Conservation (phyloP, 2,113 vertebrate genomes). For the Carettochelys insculpta region DNA sequence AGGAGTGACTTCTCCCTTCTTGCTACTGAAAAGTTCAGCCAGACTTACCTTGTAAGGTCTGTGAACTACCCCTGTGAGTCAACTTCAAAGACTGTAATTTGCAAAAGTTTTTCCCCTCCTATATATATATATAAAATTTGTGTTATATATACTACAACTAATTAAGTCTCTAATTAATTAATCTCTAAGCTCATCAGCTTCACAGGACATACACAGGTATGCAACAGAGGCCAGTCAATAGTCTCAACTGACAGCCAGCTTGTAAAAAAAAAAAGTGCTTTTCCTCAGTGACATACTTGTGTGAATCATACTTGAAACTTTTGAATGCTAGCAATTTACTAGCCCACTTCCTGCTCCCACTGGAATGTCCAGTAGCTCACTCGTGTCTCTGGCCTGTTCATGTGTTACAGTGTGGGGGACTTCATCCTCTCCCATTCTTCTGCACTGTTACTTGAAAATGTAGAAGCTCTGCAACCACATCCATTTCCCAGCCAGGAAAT, state of each 20-base stretch:
- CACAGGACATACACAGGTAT: not conserved
- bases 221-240: not conserved
- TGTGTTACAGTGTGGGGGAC: not conserved
- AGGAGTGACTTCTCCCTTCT: not conserved
- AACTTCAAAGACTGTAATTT: not conserved
- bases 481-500: fast-evolving
- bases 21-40: not conserved
- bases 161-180: not conserved
- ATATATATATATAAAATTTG: too few relatives aligned
- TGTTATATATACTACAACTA: too few relatives aligned
- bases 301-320: not conserved
- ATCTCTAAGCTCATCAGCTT: not conserved
- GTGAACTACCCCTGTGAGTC: not conserved
- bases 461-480: not conserved
- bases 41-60: not conserved
- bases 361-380: not conserved
- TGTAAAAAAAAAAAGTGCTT: not conserved
- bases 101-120: not conserved
- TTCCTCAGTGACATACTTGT: not conserved
- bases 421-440: not conserved
- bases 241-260: not conserved
- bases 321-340: not conserved
- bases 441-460: not conserved
- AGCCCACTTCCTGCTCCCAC: not conserved
- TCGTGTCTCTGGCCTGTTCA: not conserved